Conservation (phyloP, 2,797 vertebrate genomes). For the Leptodactylus fallax region DNA sequence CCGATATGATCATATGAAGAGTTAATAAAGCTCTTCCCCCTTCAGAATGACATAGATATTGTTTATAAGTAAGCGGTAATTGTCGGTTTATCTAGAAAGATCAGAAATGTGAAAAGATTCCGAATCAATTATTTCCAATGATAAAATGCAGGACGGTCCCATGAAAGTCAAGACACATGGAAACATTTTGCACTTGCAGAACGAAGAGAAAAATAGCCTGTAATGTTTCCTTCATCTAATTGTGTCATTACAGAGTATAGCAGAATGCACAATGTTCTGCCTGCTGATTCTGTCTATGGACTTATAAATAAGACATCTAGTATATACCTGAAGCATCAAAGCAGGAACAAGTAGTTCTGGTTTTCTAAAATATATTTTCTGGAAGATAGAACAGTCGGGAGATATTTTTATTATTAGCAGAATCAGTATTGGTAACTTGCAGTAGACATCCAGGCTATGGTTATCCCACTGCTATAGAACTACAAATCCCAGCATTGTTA, state of each 20-base stretch:
- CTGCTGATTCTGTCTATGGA: conserved; percentile 1
- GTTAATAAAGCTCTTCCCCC: neutral
- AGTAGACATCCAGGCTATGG: neutral
- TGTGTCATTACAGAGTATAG: conserved; percentile 15
- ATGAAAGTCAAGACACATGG: neutral
- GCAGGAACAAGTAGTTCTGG: conserved; percentile 21
- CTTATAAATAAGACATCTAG: conserved; percentile 3
- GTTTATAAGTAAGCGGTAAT: neutral
- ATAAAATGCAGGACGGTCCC: neutral
- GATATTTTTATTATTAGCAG: neutral
- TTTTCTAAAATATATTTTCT: neutral
- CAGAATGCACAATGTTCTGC: conserved; percentile 2
- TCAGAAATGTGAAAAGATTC: neutral
- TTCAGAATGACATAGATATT: neutral
- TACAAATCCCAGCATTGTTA: neutral
- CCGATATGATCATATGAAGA: neutral
- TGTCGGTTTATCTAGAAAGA: neutral
- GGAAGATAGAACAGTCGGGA: neutral
- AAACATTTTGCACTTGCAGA: neutral
- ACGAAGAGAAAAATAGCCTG: neutral
- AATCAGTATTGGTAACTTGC: neutral
- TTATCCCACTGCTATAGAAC: neutral
- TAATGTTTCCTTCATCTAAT: conserved; percentile 1
- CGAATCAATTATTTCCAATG: neutral
- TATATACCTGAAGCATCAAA: conserved; percentile 32